Percentiles rank a stretch among this genome's conserved stretches.
Conservation (phyloP, 2,113 vertebrate genomes). For the Guaruba guarouba region DNA sequence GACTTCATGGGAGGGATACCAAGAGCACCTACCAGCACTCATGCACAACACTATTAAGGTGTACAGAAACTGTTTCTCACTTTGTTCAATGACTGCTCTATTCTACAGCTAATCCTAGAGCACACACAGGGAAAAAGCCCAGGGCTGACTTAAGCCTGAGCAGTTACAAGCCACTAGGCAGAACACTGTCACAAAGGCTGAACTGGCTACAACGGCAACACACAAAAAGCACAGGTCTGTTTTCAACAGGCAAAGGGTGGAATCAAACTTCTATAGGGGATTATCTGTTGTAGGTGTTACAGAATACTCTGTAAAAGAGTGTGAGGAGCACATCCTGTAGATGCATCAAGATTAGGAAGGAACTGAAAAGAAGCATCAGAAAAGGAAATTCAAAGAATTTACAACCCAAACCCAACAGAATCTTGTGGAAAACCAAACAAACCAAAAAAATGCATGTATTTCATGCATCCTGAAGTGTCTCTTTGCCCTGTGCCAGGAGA, state of each 20-base stretch:
- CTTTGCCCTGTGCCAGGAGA: neutral
- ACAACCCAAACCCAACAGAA: neutral
- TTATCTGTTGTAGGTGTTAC: neutral
- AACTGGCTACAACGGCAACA: neutral
- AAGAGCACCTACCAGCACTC: neutral
- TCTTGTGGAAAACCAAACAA: neutral
- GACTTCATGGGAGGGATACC: accelerated
- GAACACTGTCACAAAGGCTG: neutral
- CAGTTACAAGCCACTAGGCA: neutral
- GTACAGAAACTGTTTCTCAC: neutral
- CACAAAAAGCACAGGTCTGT: accelerated
- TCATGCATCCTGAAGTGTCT: neutral
- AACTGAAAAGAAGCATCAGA: neutral
- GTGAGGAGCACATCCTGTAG: neutral
- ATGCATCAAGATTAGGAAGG: neutral
- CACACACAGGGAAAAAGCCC: neutral
- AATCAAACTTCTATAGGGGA: neutral
- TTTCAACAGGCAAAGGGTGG: neutral
- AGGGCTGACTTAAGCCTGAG: too few relatives aligned
- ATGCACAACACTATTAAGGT: accelerated
- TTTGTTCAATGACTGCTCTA: too few relatives aligned
- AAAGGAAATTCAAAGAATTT: neutral
- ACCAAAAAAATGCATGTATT: neutral
- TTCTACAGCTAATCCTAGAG: neutral
- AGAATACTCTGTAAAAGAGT: neutral